phyloP scores from a whole-genome alignment of 1,140 invertebrate genomes.

The Microplitis demolitor region DNA sequence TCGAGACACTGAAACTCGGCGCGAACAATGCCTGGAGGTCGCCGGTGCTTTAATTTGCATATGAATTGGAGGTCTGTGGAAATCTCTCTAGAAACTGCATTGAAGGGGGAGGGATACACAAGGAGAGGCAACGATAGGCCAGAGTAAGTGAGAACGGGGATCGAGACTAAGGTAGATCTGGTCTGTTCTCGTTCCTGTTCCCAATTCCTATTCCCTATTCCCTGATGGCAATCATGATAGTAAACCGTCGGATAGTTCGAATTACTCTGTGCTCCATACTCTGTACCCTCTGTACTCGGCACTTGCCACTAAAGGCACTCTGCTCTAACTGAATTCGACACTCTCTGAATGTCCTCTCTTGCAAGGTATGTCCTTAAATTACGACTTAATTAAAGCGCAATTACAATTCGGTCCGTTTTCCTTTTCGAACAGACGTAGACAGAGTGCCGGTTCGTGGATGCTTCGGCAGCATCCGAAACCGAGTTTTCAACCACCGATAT shows the following conservation, averaged over 20 bases:
- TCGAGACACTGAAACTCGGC: constrained; percentile 47
- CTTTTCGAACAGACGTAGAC: neutral
- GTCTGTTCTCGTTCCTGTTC: too few species aligned
- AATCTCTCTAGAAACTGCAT: neutral
- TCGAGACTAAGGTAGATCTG: neutral
- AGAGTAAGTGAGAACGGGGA: neutral
- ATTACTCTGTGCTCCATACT: constrained; percentile 29
- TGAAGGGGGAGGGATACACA: neutral
- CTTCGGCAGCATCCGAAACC: too few species aligned
- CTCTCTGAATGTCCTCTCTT: neutral
- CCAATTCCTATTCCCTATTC: constrained; percentile 10
- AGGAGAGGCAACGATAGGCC: too few species aligned
- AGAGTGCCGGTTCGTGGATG: neutral
- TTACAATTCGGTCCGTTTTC: constrained; percentile 39
- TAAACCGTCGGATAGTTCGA: constrained; percentile 37
- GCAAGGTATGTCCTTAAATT: constrained; percentile 37
- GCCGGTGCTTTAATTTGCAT: constrained; percentile 58
- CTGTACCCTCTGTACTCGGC: too few species aligned
- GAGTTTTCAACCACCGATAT: too few species aligned
- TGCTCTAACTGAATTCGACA: constrained; percentile 13
- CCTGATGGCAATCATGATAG: neutral
- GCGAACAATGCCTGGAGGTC: constrained; percentile 55
- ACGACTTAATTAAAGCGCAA: constrained; percentile 46
- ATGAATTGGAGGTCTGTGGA: constrained; percentile 47
- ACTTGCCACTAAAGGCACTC: too few species aligned